Evolutionary conservation across 2,797 vertebrate species (phyloP).

Genomic region (Protosalanx chinensis): DNA sequence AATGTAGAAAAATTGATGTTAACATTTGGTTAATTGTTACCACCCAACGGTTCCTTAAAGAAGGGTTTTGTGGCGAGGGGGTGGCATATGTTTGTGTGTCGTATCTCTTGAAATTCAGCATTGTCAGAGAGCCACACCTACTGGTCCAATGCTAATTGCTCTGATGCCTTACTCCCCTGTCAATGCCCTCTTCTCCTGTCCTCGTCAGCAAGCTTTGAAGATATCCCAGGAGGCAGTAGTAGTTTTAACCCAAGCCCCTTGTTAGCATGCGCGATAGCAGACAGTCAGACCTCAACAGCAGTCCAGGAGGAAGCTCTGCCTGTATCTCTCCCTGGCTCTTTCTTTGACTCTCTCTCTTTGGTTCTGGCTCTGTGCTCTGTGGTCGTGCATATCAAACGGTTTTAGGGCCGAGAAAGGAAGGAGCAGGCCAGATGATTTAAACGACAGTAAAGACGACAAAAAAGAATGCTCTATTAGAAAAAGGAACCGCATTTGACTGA

Average conservation of each 20-base stretch:
- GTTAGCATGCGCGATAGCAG: slow-evolving; percentile 43
- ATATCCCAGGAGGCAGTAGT: slow-evolving; percentile 34
- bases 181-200: not conserved
- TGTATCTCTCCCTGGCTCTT: not conserved
- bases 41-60: slow-evolving; percentile 12
- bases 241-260: slow-evolving; percentile 39
- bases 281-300: slow-evolving; percentile 35
- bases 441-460: too few species aligned
- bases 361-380: slow-evolving; percentile 20
- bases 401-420: slow-evolving; percentile 39
- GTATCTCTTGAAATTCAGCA: too few species aligned
- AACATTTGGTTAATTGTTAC: slow-evolving; percentile 13
- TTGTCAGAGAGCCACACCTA: slow-evolving; percentile 17
- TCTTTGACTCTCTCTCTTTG: slow-evolving; percentile 7
- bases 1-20: not conserved
- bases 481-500: slow-evolving; percentile 38
- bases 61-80: slow-evolving; percentile 24
- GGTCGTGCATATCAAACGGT: slow-evolving; percentile 44
- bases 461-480: slow-evolving; percentile 59
- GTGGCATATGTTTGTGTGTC: slow-evolving; percentile 13
- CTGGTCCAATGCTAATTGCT: slow-evolving; percentile 44
- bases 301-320: slow-evolving; percentile 8
- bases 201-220: slow-evolving; percentile 41
- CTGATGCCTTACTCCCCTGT: not conserved
- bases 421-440: slow-evolving; percentile 48